A percentile compares a stretch with the other conserved stretches of the same genome.
Conservation (phyloP, 2,888 invertebrate species). For the Mayetiola destructor region DNA sequence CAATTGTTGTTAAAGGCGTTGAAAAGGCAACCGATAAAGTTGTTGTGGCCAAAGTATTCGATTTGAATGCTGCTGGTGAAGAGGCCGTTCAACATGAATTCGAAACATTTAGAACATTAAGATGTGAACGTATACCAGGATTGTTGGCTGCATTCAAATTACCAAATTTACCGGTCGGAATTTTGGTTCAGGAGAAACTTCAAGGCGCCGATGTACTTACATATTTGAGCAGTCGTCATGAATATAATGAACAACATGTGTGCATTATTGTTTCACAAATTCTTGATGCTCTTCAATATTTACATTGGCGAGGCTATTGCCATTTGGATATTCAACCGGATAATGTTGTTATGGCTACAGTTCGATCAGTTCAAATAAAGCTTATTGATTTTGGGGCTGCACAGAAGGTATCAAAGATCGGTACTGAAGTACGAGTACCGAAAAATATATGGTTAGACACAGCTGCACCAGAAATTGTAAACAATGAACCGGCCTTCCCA, state of each 20-base stretch:
- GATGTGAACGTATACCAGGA: constrained; percentile 77
- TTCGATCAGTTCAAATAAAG: constrained; percentile 73
- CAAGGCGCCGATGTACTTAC: constrained; percentile 86
- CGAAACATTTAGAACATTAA: constrained; percentile 61
- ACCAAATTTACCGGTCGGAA: constrained; percentile 50
- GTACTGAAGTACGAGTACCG: constrained; percentile 47
- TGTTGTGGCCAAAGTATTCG: constrained; percentile 72
- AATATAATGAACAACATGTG: constrained; percentile 86
- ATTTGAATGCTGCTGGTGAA: constrained; percentile 48
- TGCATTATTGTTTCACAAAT: constrained; percentile 75
- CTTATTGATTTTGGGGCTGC: constrained; percentile 85
- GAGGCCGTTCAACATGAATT: constrained; percentile 63
- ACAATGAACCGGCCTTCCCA: constrained; percentile 73
- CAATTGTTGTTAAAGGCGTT: constrained; percentile 67
- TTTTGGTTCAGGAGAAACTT: constrained; percentile 64
- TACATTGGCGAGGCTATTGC: constrained; percentile 85
- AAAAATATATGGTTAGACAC: constrained; percentile 59
- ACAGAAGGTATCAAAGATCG: constrained; percentile 64
- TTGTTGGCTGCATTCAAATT: constrained; percentile 57
- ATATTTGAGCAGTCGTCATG: constrained; percentile 73
- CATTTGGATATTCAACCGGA: constrained; percentile 88
- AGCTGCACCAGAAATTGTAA: constrained; percentile 74
- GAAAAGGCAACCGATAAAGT: constrained; percentile 60
- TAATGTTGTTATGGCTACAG: constrained; percentile 82
- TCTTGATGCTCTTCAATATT: constrained; percentile 78